Conservation (phyloP, 2,888 invertebrate genomes). For the Drosophila histrio region DNA sequence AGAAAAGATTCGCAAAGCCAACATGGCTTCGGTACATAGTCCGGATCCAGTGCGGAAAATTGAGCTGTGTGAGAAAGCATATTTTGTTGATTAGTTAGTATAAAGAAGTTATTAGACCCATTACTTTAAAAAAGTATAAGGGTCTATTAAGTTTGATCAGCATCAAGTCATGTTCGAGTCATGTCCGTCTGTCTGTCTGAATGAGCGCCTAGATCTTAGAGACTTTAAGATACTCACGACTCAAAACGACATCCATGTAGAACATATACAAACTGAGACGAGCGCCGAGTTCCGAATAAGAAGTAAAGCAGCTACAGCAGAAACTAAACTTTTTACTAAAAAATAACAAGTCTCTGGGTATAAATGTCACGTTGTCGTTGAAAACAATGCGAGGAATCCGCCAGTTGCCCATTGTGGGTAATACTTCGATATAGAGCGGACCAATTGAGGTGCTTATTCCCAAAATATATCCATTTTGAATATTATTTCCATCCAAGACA, state of each 20-base stretch:
- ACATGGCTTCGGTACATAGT: constrained; percentile 46
- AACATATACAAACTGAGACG: constrained; percentile 33
- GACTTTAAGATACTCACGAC: constrained; percentile 47
- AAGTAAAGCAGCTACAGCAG: constrained; percentile 39
- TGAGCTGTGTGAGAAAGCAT: neutral
- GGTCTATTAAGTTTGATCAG: no score
- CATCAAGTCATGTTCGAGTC: no score
- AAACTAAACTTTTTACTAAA: constrained; percentile 41
- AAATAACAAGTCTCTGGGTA: constrained; percentile 25
- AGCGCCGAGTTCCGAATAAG: neutral
- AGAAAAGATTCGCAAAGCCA: constrained; percentile 39
- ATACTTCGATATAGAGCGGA: constrained; percentile 11
- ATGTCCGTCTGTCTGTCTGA: no score
- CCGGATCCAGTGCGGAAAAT: constrained; percentile 1
- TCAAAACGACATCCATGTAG: constrained; percentile 32
- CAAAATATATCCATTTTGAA: constrained; percentile 9
- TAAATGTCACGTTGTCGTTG: neutral
- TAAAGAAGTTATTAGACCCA: no score
- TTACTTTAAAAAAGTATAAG: neutral
- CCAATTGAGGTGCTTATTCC: neutral
- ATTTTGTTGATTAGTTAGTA: neutral
- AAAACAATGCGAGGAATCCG: neutral
- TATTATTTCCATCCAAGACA: rapidly evolving
- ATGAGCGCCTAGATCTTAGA: no score
- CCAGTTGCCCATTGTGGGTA: constrained; percentile 42